These are phyloP conservation scores for Sander lucioperca DNA, from an alignment of 2,113 vertebrate genomes.

Conservation along the genomic window DNA sequence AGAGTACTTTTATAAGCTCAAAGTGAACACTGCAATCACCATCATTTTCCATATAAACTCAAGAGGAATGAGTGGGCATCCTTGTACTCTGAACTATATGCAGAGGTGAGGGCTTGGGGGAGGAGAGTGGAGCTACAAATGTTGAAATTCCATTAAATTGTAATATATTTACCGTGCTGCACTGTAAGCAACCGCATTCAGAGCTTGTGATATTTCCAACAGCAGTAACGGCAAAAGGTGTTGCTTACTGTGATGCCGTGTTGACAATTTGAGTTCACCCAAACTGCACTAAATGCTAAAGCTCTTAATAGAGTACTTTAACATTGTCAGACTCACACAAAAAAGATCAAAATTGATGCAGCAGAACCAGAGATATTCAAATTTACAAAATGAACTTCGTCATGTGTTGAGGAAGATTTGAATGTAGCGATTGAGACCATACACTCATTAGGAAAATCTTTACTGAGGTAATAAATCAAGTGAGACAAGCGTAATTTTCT, in stretches of 20 bases:
- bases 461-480: no score
- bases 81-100: background rate
- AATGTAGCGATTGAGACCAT: no score
- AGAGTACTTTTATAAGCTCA: background rate
- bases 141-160: slow-evolving; percentile 4
- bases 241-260: background rate
- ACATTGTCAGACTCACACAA: no score
- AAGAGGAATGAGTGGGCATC: slow-evolving; percentile 15
- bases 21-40: background rate
- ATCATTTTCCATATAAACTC: slow-evolving; percentile 15
- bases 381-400: no score
- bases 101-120: background rate
- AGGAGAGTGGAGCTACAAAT: background rate
- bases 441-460: no score
- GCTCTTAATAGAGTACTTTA: background rate
- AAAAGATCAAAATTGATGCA: no score
- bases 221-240: background rate
- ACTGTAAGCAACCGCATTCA: background rate
- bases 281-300: background rate
- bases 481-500: no score
- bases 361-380: no score
- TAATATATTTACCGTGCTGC: background rate
- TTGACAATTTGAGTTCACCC: background rate
- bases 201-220: background rate
- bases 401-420: no score